Base-by-base conservation (phyloP, 2,797 vertebrate species). In the Aythya fuligula region DNA sequence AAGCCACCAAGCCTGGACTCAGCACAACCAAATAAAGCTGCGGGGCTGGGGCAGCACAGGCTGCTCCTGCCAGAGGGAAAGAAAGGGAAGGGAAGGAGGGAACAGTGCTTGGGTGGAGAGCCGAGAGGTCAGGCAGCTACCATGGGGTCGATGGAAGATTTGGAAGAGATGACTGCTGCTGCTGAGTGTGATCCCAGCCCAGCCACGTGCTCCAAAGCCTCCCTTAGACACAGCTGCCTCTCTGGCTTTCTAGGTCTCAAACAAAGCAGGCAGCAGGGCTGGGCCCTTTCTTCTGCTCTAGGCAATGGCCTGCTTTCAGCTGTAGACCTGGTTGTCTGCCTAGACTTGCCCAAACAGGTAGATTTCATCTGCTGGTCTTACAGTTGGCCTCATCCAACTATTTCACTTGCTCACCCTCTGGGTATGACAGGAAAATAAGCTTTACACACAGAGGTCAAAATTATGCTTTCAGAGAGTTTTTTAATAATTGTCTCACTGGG, bases 311-410 rank as follows among this genome's bases (percentile, higher is more conserved):
- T 47, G 51, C 65, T 66, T 62, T 13, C 18, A 45, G 70, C 75
- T 73, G 56, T 15, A 24, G 58, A 61, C 47, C 32, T 89, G 69
- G 38, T 28, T 3, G 0, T 36, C 74, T 67, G 36, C 49, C 39
- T 10, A 0, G 0, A 36, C 43, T 65, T 69, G 91, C 89, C 89
- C 69, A 41, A 87, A 67, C 28, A 24, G 57, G 57, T n/a, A 64
- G 24, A 51, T 85, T 94, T 74, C 16, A 4, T 51, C 70, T 87
- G 89, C 81, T 43, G 38, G 36, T 15, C 22, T 39, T 57, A 10
- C n/a, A 15, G n/a, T 24, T 1, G 0, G 14, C 60, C 43, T 87
- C 8, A 0, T 34, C 71, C 61, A 45, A 17, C 1, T 2, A 2
- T 49, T 79, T 45, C 15, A 5, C 49, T 66, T 13, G 27, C 62